Evolutionary conservation across 2,888 invertebrate species (phyloP), one percentile per base, ranked within the genome.

Genomic region (Sesia bembeciformis): DNA sequence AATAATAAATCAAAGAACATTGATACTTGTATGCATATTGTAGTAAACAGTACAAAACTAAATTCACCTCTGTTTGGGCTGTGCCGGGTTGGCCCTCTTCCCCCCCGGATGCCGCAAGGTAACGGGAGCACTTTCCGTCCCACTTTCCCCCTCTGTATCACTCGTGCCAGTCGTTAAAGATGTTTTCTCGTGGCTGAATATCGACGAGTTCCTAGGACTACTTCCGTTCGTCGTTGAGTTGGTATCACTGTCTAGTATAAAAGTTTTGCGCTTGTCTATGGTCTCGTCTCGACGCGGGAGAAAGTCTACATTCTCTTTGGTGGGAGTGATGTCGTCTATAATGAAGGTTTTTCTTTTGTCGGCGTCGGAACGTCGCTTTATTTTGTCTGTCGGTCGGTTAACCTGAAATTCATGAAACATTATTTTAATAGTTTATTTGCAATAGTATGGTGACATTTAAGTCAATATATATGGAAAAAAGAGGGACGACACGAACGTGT

Each of bases 161-260:
- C 84, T 85, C 1, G 84, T 81, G 0, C 82, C 82, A 0, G 81
- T 78, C 0, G 79, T 79, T 55, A 82, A 55, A 0, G 79, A 80
- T 6, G 65, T 63, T 60, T 78, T 84, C 62, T 86, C 87, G 51
- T 86, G 86, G 46, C 87, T 87, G 62, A 84, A 89, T 56, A 87
- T 82, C 0, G 88, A 87, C 2, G 89, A 88, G 54, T 84, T 90
- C 58, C 89, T 68, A 0, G 89, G 88, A 64, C 88, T 87, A 55
- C 87, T 86, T 0, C 88, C 89, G 55, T 88, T 90, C 0, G 90
- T 89, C 0, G 90, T 89, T 0, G 90, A 89, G 58, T 84, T 85
- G 0, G 88, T 87, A 54, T 89, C 90, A 52, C 85, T 85, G 64
- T 89, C 89, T 3, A 89, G 66, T n/a, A 89, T 81, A 56, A 88